Evolutionary conservation across 2,113 vertebrate species (phyloP).

Genomic region (Percina caprodes): DNA sequence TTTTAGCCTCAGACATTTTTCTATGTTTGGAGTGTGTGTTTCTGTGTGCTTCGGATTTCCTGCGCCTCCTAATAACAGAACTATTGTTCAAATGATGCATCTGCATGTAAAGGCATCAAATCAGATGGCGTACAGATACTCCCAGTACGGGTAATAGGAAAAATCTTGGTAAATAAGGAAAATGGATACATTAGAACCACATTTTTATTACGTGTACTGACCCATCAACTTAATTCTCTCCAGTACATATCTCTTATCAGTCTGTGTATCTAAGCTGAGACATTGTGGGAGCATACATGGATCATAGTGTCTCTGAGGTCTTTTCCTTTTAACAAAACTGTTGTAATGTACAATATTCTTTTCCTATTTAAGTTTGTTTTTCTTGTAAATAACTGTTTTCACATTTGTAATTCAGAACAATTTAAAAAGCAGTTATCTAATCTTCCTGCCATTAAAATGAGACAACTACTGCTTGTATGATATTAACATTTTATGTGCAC

Average conservation of each 20-base stretch:
- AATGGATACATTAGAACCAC: background rate
- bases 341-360: background rate
- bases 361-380: background rate
- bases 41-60: slow-evolving; percentile 8
- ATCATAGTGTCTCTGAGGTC: background rate
- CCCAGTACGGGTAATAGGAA: rapidly evolving
- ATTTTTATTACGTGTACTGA: slow-evolving; percentile 25
- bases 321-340: background rate
- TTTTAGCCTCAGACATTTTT: background rate
- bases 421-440: background rate
- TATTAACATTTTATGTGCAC: background rate
- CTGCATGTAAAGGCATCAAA: background rate
- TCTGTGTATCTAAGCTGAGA: background rate
- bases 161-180: background rate
- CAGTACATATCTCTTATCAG: background rate
- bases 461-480: background rate
- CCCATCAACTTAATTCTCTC: background rate
- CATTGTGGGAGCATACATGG: background rate
- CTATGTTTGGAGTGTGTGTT: background rate
- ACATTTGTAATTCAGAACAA: slow-evolving; percentile 1
- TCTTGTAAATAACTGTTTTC: slow-evolving; percentile 52
- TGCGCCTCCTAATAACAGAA: background rate
- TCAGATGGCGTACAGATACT: background rate
- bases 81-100: background rate
- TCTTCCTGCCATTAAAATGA: background rate